Conservation (phyloP, 2,113 vertebrate species). For the Sylvicapra grimmia region DNA sequence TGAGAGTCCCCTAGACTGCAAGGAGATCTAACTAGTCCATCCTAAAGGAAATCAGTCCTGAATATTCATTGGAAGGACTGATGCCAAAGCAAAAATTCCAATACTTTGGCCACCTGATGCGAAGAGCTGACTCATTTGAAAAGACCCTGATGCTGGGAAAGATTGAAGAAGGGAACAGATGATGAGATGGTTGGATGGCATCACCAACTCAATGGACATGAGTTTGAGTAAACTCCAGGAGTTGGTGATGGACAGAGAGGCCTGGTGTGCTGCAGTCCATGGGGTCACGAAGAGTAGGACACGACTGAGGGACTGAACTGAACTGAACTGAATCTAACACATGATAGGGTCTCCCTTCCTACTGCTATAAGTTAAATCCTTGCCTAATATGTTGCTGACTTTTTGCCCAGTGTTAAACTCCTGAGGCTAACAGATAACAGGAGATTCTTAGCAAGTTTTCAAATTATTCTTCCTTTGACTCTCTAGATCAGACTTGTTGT, state of each 20-base stretch:
- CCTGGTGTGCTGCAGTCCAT: background rate
- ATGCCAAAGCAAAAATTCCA: background rate
- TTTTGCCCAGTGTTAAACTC: background rate
- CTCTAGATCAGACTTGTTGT: conserved; percentile 95
- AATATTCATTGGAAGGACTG: background rate
- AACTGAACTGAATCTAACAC: background rate
- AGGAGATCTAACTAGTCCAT: background rate
- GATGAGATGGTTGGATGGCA: background rate
- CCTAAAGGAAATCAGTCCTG: background rate
- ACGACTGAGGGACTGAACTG: background rate
- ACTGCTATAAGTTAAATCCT: background rate
- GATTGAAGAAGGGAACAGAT: background rate
- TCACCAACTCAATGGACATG: background rate
- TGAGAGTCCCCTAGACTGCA: background rate
- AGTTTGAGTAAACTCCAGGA: background rate
- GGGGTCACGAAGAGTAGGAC: background rate
- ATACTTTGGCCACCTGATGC: background rate
- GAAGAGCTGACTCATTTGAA: background rate
- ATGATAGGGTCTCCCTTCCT: background rate
- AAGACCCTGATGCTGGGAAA: background rate
- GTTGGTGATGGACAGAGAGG: background rate
- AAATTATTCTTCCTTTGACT: conserved; percentile 49
- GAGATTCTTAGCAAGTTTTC: background rate
- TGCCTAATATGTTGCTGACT: background rate
- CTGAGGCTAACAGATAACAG: background rate